Percentiles rank a stretch among this genome's conserved stretches.
phyloP scores from a whole-genome alignment of 2,797 vertebrate genomes.

The Galaxias olidus region DNA sequence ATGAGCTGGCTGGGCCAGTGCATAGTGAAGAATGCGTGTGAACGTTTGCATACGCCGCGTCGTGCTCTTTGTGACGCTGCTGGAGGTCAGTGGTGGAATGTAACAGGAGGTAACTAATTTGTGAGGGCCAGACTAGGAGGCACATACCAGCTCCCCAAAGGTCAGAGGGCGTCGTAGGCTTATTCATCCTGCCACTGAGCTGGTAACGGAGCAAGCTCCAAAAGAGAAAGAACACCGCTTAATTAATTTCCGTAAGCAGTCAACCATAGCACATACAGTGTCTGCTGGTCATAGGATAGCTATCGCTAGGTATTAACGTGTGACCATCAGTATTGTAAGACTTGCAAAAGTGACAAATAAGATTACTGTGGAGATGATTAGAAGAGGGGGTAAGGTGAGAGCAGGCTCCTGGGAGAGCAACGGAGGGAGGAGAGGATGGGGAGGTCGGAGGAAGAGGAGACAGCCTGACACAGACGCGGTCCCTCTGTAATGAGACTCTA shows the following conservation, averaged over 20 bases:
- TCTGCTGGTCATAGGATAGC: neutral
- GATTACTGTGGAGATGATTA: neutral
- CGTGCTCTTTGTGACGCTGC: slow-evolving; percentile 1
- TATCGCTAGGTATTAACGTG: neutral
- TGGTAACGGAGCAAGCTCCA: slow-evolving; percentile 7
- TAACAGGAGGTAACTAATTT: slow-evolving; percentile 17
- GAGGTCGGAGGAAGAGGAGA: neutral
- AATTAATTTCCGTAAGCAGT: neutral
- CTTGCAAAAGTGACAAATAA: neutral
- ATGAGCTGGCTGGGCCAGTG: neutral
- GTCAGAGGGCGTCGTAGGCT: slow-evolving; percentile 6
- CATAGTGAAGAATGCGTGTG: slow-evolving; percentile 11
- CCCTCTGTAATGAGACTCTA: slow-evolving; percentile 34
- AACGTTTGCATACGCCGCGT: slow-evolving; percentile 1
- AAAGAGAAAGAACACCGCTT: neutral
- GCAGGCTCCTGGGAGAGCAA: neutral
- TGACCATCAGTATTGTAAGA: neutral
- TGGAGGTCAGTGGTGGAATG: slow-evolving; percentile 29
- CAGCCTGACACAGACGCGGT: slow-evolving; percentile 19
- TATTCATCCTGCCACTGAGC: slow-evolving; percentile 2
- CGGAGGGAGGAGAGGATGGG: neutral
- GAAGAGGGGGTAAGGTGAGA: neutral
- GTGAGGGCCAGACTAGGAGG: slow-evolving; percentile 3
- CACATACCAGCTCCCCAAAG: slow-evolving; percentile 9
- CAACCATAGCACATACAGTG: slow-evolving; percentile 1